Conservation (phyloP, 2,888 invertebrate species). For the Amphipyra berbera region DNA sequence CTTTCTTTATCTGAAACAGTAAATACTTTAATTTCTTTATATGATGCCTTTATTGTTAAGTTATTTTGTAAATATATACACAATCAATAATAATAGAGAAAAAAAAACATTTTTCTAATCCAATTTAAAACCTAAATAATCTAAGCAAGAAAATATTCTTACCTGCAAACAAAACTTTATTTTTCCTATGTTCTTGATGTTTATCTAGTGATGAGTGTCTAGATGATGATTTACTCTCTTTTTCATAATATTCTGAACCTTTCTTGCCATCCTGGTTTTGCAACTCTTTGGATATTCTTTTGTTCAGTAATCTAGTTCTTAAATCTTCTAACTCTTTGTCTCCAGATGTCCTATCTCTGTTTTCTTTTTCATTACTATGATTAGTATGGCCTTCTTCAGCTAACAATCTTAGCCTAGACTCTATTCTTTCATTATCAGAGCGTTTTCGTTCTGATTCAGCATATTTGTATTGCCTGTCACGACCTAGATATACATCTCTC, state of each 20-base stretch:
- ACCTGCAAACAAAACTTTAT: slow-evolving; percentile 93
- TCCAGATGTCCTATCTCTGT: slow-evolving; percentile 85
- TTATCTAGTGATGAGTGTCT: slow-evolving; percentile 82
- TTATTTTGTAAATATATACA: neutral
- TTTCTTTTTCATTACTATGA: slow-evolving; percentile 86
- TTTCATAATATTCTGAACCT: slow-evolving; percentile 85
- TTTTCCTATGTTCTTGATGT: slow-evolving; percentile 90
- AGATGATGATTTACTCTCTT: slow-evolving; percentile 77
- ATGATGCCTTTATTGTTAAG: neutral
- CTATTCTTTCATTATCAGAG: slow-evolving; percentile 79
- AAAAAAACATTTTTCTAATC: too few relatives aligned
- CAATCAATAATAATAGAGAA: too few relatives aligned
- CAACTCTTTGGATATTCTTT: slow-evolving; percentile 92
- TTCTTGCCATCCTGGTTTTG: slow-evolving; percentile 84
- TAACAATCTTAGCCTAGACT: slow-evolving; percentile 79
- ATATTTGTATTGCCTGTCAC: slow-evolving; percentile 83
- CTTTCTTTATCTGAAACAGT: slow-evolving; percentile 91
- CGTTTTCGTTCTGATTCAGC: slow-evolving; percentile 79
- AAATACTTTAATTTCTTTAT: slow-evolving; percentile 9
- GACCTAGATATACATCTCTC: slow-evolving; percentile 76
- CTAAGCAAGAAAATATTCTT: slow-evolving; percentile 48
- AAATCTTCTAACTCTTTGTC: slow-evolving; percentile 93
- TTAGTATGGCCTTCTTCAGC: slow-evolving; percentile 80
- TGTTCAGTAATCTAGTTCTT: slow-evolving; percentile 92
- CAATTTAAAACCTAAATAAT: too few relatives aligned